Evolutionary conservation across 1,140 invertebrate species (phyloP).

Genomic region (Coelopa frigida): DNA sequence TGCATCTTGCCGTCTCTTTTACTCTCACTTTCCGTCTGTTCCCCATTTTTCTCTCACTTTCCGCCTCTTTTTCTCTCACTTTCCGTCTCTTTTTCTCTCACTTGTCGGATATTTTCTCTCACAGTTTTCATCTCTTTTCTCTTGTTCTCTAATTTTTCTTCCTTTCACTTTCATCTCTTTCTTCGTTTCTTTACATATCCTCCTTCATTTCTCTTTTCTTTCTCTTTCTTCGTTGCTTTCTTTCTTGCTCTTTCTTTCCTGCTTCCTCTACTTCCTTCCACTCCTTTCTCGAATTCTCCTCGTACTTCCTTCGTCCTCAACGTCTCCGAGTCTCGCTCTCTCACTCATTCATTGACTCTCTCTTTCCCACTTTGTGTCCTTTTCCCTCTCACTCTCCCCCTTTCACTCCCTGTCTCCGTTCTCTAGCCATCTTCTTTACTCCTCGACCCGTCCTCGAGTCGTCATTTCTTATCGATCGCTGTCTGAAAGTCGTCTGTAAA

Average conservation of each 20-base stretch:
- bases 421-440: too few relatives aligned
- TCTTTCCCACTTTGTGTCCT: too few relatives aligned
- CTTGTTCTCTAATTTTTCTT: not conserved
- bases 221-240: constrained; percentile 2
- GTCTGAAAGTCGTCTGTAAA: constrained; percentile 9
- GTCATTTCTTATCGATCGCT: constrained; percentile 13
- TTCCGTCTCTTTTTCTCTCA: not conserved
- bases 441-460: too few relatives aligned
- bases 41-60: not conserved
- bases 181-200: not conserved
- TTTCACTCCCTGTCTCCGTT: too few relatives aligned
- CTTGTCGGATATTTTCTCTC: not conserved
- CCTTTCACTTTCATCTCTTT: not conserved
- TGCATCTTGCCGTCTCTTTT: too few relatives aligned
- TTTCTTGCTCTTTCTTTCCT: too few relatives aligned
- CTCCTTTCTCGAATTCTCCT: not conserved
- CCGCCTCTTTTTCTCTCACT: not conserved
- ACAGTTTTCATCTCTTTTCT: not conserved
- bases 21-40: not conserved
- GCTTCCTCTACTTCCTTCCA: constrained; percentile 6
- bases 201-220: not conserved
- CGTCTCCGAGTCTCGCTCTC: too few relatives aligned
- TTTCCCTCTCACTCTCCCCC: too few relatives aligned
- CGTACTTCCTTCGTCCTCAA: not conserved
- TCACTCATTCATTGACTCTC: too few relatives aligned